Conservation (phyloP, 2,888 invertebrate genomes). For the Xylophagus ater region DNA sequence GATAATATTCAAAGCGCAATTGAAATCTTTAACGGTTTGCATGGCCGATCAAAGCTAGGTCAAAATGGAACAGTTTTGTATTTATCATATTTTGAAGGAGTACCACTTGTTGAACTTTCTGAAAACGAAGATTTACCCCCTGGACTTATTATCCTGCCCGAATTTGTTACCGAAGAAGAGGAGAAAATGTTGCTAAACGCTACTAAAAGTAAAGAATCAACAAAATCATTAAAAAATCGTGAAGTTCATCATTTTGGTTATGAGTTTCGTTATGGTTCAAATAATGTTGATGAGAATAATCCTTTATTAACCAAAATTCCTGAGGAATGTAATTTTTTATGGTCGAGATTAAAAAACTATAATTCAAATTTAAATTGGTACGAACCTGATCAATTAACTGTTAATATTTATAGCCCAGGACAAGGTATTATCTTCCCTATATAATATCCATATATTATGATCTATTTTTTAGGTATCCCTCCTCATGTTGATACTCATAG, state of each 20-base stretch:
- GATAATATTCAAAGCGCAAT: conserved; percentile 41
- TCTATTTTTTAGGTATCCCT: conserved; percentile 66
- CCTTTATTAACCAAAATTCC: conserved; percentile 64
- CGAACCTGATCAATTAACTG: conserved; percentile 70
- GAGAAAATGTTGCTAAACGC: conserved; percentile 50
- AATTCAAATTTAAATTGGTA: conserved; percentile 41
- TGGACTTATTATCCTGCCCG: conserved; percentile 56
- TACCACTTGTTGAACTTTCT: conserved; percentile 22
- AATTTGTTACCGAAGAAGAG: conserved; percentile 62
- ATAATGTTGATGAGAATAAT: conserved; percentile 63
- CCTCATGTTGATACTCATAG: conserved; percentile 92
- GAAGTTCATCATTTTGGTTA: conserved; percentile 85
- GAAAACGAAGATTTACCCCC: conserved; percentile 44
- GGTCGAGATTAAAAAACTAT: conserved; percentile 38
- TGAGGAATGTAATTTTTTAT: conserved; percentile 51
- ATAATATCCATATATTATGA: not conserved
- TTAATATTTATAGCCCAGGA: conserved; percentile 73
- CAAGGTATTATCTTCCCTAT: conserved; percentile 48
- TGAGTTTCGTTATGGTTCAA: conserved; percentile 79
- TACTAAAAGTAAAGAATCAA: conserved; percentile 43
- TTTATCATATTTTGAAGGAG: conserved; percentile 39
- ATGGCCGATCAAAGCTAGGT: conserved; percentile 48
- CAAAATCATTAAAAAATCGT: conserved; percentile 57
- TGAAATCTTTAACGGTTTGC: conserved; percentile 45
- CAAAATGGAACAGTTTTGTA: conserved; percentile 52